phyloP scores from a whole-genome alignment of 2,888 invertebrate species.

The Caenorhabditis sinica region DNA sequence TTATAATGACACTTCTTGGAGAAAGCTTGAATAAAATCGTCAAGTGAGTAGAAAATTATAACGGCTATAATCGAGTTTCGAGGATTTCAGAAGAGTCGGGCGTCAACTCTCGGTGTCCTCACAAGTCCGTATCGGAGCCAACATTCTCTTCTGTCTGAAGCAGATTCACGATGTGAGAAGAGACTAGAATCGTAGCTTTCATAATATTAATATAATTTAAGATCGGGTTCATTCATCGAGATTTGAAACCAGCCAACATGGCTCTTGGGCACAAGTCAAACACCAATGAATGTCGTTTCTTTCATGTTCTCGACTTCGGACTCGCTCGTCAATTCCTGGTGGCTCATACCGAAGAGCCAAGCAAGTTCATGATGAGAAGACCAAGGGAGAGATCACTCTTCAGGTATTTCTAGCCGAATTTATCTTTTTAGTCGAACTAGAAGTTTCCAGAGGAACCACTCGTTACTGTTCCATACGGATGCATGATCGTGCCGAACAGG shows the following conservation, averaged over 20 bases:
- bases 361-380: conserved; percentile 64
- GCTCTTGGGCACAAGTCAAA: conserved; percentile 55
- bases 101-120: conserved; percentile 68
- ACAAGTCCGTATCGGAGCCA: conserved; percentile 75
- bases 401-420: conserved; percentile 47
- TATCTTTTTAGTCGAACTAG: neutral
- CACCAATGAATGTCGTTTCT: conserved; percentile 67
- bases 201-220: conserved; percentile 35
- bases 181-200: neutral
- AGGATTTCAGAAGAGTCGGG: conserved; percentile 48
- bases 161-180: conserved; percentile 77
- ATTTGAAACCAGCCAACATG: conserved; percentile 75
- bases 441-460: conserved; percentile 70
- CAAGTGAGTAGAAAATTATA: conserved; percentile 3
- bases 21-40: conserved; percentile 67
- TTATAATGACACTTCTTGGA: conserved; percentile 80
- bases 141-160: conserved; percentile 78
- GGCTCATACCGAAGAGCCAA: conserved; percentile 43
- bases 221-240: conserved; percentile 76
- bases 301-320: conserved; percentile 78
- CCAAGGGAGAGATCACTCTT: conserved; percentile 70
- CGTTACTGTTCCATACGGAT: conserved; percentile 74
- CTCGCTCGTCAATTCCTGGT: conserved; percentile 75
- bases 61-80: neutral
- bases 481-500: conserved; percentile 78